Percentiles rank a stretch among this genome's conserved stretches.
Evolutionary conservation across 2,113 vertebrate genomes (phyloP).

Genomic region (zebrafish (Danio rerio)): DNA sequence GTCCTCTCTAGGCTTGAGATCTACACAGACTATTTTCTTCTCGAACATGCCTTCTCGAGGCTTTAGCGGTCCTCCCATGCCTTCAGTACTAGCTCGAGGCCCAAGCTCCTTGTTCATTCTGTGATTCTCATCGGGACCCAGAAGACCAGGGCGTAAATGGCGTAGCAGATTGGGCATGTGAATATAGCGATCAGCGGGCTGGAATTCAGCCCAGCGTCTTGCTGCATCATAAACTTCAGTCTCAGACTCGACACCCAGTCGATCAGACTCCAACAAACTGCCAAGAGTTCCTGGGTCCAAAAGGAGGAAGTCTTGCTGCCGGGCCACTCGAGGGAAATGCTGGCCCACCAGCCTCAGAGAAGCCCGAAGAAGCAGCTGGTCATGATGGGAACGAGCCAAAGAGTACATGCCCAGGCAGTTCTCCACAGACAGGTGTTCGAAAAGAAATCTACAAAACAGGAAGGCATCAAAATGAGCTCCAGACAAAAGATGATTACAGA

Average conservation of each 20-base stretch:
- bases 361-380: constrained; percentile 80
- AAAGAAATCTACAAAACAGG: constrained; percentile 74
- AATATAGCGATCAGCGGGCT: constrained; percentile 72
- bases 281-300: constrained; percentile 80
- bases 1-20: constrained; percentile 78
- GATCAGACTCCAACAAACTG: constrained; percentile 82
- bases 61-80: constrained; percentile 75
- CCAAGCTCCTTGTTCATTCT: constrained; percentile 79
- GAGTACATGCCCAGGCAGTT: constrained; percentile 85
- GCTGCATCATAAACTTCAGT: constrained; percentile 80
- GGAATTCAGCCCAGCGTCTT: constrained; percentile 81
- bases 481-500: background rate
- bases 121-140: constrained; percentile 78
- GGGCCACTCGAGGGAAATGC: constrained; percentile 79
- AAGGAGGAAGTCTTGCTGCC: constrained; percentile 80
- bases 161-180: constrained; percentile 78
- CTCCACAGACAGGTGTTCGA: constrained; percentile 80
- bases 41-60: constrained; percentile 85
- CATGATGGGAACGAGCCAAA: constrained; percentile 82
- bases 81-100: constrained; percentile 65
- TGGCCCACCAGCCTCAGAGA: constrained; percentile 79
- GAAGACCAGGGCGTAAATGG: constrained; percentile 79
- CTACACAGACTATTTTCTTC: constrained; percentile 83
- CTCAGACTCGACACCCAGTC: constrained; percentile 81
- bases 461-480: background rate